Evolutionary conservation across 2,113 vertebrate species (phyloP).

Genomic region (Erythrocebus patas): DNA sequence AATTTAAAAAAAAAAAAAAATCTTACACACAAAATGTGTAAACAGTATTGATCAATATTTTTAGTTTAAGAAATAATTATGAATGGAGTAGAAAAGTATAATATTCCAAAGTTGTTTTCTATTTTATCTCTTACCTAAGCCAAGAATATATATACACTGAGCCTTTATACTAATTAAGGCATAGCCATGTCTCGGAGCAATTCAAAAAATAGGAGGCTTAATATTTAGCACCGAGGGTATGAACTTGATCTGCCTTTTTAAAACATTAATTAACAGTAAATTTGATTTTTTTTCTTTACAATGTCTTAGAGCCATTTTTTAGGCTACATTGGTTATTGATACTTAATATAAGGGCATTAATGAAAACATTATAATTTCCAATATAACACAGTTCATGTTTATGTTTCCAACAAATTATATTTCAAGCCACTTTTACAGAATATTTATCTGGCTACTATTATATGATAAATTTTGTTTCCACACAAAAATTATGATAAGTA

Average conservation of each 20-base stretch:
- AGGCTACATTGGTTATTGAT: not conserved
- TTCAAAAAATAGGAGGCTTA: not conserved
- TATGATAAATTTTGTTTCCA: conserved; percentile 3
- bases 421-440: not conserved
- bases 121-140: not conserved
- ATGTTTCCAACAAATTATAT: conserved; percentile 14
- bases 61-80: not conserved
- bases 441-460: not conserved
- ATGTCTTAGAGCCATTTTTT: not conserved
- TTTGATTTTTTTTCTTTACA: not conserved
- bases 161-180: not conserved
- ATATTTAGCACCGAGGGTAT: no score
- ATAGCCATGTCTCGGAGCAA: not conserved
- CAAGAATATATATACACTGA: not conserved
- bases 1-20: not conserved
- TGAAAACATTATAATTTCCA: not conserved
- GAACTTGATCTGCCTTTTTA: not conserved
- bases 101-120: not conserved
- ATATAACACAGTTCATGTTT: not conserved
- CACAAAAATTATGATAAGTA: not conserved
- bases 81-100: not conserved
- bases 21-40: not conserved
- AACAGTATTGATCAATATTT: not conserved
- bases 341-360: not conserved
- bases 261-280: not conserved